Evolutionary conservation across 2,888 invertebrate species (phyloP).

Genomic region (Ephialtes manifestator): DNA sequence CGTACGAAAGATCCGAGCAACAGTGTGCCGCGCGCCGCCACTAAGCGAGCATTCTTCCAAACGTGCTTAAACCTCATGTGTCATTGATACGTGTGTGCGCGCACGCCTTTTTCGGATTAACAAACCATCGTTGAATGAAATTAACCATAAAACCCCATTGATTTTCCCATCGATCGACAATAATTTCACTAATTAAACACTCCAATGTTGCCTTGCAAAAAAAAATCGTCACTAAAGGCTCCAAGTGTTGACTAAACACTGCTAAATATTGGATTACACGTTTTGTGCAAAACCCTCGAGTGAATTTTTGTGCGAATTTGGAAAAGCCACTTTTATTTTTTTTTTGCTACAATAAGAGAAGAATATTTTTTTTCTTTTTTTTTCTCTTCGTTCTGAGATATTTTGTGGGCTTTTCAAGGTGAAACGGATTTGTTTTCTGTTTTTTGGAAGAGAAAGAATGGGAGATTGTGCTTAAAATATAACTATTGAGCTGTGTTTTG

Average conservation of each 20-base stretch:
- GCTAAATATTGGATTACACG: too few species aligned
- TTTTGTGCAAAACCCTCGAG: background rate
- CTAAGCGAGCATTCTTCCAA: conserved; percentile 73
- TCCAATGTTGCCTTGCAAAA: background rate
- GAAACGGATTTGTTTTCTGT: background rate
- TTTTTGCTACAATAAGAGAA: background rate
- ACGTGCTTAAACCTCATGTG: background rate
- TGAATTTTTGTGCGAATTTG: background rate
- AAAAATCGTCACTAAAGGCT: too few species aligned
- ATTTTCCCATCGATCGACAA: background rate
- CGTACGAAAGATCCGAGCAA: conserved; percentile 81
- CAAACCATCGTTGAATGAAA: background rate
- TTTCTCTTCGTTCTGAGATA: background rate
- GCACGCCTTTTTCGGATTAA: conserved; percentile 32
- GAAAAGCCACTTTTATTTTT: background rate
- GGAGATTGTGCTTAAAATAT: background rate
- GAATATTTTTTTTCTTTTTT: background rate
- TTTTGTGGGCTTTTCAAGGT: background rate
- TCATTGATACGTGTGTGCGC: conserved; percentile 57
- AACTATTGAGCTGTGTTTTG: background rate
- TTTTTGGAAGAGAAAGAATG: background rate
- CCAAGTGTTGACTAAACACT: too few species aligned
- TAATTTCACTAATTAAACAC: background rate
- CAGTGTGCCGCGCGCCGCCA: conserved; percentile 84
- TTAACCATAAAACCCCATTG: background rate